A percentile compares a stretch with the other conserved stretches of the same genome.
These are phyloP conservation scores for Neomonachus schauinslandi DNA, from an alignment of 2,113 vertebrate genomes.

Conservation along the genomic window DNA sequence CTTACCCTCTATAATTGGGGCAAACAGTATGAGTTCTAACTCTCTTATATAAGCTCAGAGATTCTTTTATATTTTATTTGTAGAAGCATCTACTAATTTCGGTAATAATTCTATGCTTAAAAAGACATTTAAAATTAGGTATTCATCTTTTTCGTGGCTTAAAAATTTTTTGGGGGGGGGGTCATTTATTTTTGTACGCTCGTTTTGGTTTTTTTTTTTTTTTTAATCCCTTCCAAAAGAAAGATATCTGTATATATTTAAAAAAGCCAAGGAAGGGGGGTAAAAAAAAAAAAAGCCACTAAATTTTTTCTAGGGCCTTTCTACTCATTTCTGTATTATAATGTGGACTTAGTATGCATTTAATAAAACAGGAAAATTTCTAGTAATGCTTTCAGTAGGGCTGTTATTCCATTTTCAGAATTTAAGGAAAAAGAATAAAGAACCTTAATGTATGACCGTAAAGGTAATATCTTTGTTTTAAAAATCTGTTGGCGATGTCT, in stretches of 20 bases:
- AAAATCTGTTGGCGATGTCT: constrained; percentile 42
- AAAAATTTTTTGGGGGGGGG: not conserved
- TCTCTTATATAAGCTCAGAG: constrained; percentile 74
- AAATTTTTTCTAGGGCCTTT: not conserved
- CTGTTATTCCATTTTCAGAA: constrained; percentile 1
- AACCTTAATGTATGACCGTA: not conserved
- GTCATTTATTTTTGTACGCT: constrained; percentile 5
- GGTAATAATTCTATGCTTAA: constrained; percentile 56
- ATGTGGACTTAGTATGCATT: constrained; percentile 26
- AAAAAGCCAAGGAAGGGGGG: not conserved
- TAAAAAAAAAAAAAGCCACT: not conserved
- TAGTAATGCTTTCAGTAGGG: constrained; percentile 47
- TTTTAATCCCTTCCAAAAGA: constrained; percentile 38
- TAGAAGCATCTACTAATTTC: constrained; percentile 44
- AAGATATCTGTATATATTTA: not conserved
- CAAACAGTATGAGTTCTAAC: constrained; percentile 57
- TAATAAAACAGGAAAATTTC: constrained; percentile 1
- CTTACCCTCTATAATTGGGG: constrained; percentile 51
- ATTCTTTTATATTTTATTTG: constrained; percentile 59
- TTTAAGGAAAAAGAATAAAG: constrained; percentile 59
- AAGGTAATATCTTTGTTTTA: constrained; percentile 31
- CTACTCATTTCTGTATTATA: not conserved
- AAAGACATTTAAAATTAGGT: constrained; percentile 48
- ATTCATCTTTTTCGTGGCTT: not conserved
- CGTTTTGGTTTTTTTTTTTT: constrained; percentile 43